These are phyloP conservation scores for Trinorchestia longiramus DNA, from an alignment of 1,140 invertebrate genomes.

Conservation along the genomic window DNA sequence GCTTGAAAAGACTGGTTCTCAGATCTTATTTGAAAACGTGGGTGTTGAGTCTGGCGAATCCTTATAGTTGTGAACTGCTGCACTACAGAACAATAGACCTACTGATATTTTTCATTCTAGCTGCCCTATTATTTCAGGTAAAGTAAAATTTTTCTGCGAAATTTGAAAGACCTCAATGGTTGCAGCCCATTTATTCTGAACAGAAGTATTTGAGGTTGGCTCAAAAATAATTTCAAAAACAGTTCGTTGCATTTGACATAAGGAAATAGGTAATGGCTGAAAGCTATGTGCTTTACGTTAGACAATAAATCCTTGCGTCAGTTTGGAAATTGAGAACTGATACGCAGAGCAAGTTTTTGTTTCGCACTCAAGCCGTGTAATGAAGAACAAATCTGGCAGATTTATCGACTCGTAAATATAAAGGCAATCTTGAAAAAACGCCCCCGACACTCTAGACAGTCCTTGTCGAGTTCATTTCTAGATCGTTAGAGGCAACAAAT, in stretches of 20 bases:
- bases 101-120: not conserved
- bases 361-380: not conserved
- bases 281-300: not conserved
- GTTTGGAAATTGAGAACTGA: not conserved
- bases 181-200: not conserved
- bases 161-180: not conserved
- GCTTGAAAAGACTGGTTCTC: not conserved
- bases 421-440: not conserved
- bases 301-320: not conserved
- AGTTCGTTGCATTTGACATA: not conserved
- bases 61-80: not conserved
- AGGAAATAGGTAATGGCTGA: not conserved
- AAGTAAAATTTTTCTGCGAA: not conserved
- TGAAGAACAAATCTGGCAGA: not conserved
- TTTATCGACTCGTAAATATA: conserved; percentile 1
- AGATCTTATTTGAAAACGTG: not conserved
- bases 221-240: not conserved
- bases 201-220: not conserved
- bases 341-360: not conserved
- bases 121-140: not conserved
- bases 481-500: not conserved
- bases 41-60: not conserved
- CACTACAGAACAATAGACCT: not conserved
- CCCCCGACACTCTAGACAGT: not conserved
- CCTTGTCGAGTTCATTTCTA: not conserved